Conservation (phyloP, 2,797 vertebrate genomes). For the Melanotaenia boesemani region DNA sequence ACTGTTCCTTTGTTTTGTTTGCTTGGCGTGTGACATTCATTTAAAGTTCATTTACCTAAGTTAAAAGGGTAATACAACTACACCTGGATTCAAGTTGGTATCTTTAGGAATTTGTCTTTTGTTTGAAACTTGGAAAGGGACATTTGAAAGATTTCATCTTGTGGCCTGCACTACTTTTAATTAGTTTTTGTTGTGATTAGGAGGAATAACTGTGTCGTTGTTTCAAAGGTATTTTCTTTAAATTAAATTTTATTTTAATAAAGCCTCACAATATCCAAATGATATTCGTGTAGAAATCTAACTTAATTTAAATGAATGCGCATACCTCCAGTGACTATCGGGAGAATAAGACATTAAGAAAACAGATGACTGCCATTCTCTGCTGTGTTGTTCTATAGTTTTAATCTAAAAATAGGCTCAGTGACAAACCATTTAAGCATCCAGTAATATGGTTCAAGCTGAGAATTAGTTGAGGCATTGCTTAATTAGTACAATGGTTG, state of each 20-base stretch:
- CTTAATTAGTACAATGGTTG: constrained; percentile 58
- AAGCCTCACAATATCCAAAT: too few species aligned
- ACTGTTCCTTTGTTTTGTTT: not conserved
- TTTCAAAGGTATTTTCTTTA: too few species aligned
- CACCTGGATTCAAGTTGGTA: not conserved
- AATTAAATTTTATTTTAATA: too few species aligned
- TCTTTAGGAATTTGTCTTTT: not conserved
- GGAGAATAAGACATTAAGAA: not conserved
- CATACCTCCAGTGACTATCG: not conserved
- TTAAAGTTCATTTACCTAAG: too few species aligned
- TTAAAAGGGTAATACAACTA: not conserved
- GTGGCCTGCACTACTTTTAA: not conserved
- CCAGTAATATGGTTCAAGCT: constrained; percentile 34
- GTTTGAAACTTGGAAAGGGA: not conserved
- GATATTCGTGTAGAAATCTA: too few species aligned
- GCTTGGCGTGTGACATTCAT: too few species aligned
- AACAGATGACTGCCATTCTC: too few species aligned
- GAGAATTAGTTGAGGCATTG: constrained; percentile 49
- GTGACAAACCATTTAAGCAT: not conserved
- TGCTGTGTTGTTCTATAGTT: not conserved
- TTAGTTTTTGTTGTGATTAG: not conserved
- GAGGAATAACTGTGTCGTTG: too few species aligned
- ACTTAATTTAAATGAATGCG: too few species aligned
- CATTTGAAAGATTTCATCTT: not conserved
- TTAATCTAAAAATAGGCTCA: not conserved